Evolutionary conservation across 35 echinoderm and acorn worm genomes (phyloP), one percentile per base, ranked within the genome.

Genomic region (Stichopus chloronotus): DNA sequence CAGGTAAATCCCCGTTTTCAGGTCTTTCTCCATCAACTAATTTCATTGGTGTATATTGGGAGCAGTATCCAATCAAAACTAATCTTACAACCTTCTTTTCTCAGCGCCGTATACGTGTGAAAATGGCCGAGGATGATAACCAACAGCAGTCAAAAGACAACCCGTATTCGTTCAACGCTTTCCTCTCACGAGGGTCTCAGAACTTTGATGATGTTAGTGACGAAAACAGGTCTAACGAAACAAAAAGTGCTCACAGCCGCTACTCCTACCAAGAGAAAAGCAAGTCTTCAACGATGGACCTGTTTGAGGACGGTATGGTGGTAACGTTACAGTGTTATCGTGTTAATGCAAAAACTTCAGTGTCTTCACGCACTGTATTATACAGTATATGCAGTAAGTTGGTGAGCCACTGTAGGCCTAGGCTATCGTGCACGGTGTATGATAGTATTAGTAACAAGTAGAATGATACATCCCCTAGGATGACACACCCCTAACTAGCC

Each of bases 91-190:
- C 16, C 17, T 55, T 83, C 20, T 20, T 13, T 55, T 43, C 53
- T 5, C 19, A 54, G 16, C 56, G 43, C 7, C 30, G 16, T 53
- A 3, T 53, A 57, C 56, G 52, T 54, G 80, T 83, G 80, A 83
- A 83, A 16, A 83, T 83, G 80, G 80, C 80, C 55, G 80, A 83
- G 52, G 80, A 83, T 13, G 80, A 53, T 56, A 58, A 16, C 19
- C 69, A 85, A 58, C 52, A 85, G 17, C 17, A 57, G 57, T 53
- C 82, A 21, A 58, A 57, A 17, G 82, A 85, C 52, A 85, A 85
- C 52, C 82, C 82, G 11, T 85, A 58, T 85, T 85, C 82, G 7
- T 85, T 85, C 57, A 85, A 85, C 17, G 14, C 82, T 4, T 85
- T 85, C 82, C 54, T 85, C 20, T 20, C 55, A 58, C 17, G 82